Conservation (phyloP, 2,888 invertebrate species). For the Ramazzottius varieornatus region DNA sequence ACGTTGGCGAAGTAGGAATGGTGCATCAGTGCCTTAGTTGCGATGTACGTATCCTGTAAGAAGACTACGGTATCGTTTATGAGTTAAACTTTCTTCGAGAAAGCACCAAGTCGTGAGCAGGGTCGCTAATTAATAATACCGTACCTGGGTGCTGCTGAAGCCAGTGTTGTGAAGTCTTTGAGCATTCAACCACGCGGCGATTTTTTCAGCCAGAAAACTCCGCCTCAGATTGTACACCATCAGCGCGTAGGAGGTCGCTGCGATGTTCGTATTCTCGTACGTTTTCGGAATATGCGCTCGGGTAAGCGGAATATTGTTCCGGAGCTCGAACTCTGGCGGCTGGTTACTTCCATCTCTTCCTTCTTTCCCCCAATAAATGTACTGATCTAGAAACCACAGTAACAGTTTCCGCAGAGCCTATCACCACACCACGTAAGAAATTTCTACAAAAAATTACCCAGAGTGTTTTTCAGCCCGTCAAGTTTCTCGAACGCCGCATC, state of each 20-base stretch:
- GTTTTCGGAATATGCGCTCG: conserved; percentile 60
- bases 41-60: conserved; percentile 50
- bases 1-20: conserved; percentile 43
- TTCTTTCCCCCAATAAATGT: conserved; percentile 5
- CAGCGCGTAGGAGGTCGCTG: conserved; percentile 69
- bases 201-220: conserved; percentile 50
- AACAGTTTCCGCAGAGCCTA: no score
- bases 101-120: no score
- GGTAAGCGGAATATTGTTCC: conserved; percentile 38
- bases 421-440: not conserved
- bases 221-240: conserved; percentile 61
- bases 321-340: not conserved
- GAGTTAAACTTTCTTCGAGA: no score
- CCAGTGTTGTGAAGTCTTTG: conserved; percentile 61
- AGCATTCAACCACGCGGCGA: conserved; percentile 67
- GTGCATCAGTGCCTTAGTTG: conserved; percentile 62
- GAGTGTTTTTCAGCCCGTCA: not conserved
- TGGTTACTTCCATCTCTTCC: no score
- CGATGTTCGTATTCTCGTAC: conserved; percentile 68
- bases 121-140: no score
- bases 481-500: conserved; percentile 53
- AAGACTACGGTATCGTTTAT: conserved; percentile 11
- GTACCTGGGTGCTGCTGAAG: conserved; percentile 17
- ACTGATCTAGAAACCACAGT: not conserved
- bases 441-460: not conserved